phyloP scores from a whole-genome alignment of 2,797 vertebrate species.

The Tokudaia tokunoshimensis region DNA sequence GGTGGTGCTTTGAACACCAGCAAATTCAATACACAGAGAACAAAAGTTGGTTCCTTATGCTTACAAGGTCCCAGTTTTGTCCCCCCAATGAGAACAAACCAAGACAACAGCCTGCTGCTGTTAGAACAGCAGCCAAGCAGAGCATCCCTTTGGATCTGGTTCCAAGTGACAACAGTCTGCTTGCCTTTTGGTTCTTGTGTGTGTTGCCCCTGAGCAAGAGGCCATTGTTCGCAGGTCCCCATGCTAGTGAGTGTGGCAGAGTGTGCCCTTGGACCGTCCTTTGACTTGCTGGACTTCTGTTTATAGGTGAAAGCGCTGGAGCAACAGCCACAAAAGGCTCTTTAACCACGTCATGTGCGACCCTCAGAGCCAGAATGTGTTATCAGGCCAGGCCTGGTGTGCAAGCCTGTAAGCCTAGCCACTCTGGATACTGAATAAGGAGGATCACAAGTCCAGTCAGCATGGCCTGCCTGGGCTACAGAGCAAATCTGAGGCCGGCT shows the following conservation, averaged over 20 bases:
- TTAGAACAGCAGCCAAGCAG: background rate
- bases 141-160: background rate
- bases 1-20: background rate
- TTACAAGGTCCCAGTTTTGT: background rate
- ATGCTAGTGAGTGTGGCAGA: background rate
- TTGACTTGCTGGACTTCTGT: background rate
- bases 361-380: background rate
- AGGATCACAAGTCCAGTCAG: background rate
- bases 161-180: background rate
- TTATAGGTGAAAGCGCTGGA: background rate
- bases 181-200: background rate
- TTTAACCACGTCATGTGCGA: background rate
- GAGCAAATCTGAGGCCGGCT: background rate
- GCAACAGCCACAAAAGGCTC: background rate
- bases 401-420: background rate
- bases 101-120: background rate
- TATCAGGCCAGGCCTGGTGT: background rate
- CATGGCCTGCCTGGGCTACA: background rate
- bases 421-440: background rate
- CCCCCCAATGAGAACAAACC: background rate
- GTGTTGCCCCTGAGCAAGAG: background rate
- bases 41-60: constrained; percentile 4
- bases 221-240: background rate
- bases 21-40: background rate
- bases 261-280: background rate